These are phyloP conservation scores for Perithous albicinctus DNA, from an alignment of 2,888 invertebrate genomes.

Conservation along the genomic window DNA sequence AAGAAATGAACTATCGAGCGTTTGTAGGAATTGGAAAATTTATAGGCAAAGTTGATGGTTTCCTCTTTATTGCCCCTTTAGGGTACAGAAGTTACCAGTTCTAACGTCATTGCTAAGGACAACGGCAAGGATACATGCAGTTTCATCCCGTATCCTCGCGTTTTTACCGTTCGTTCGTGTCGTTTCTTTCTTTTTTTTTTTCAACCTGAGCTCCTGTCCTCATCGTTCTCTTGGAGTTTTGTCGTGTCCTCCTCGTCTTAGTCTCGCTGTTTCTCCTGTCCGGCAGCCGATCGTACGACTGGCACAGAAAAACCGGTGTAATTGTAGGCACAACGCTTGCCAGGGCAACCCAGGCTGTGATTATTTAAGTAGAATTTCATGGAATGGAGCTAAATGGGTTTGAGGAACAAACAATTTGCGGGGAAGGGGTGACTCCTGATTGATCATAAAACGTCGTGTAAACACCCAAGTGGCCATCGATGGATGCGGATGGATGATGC, in stretches of 20 bases:
- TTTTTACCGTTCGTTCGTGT: neutral
- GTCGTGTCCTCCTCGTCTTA: slow-evolving; percentile 25
- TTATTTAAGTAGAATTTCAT: slow-evolving; percentile 84
- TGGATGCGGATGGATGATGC: slow-evolving; percentile 37
- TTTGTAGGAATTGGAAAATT: neutral
- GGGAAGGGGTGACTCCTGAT: slow-evolving; percentile 77
- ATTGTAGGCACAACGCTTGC: slow-evolving; percentile 77
- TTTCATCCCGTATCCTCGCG: neutral
- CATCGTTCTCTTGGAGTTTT: slow-evolving; percentile 19
- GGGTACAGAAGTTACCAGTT: neutral
- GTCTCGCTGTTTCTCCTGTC: slow-evolving; percentile 17
- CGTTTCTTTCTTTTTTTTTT: neutral
- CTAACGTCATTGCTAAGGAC: neutral
- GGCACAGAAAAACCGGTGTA: slow-evolving; percentile 71
- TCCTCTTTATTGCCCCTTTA: neutral
- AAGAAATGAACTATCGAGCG: slow-evolving; percentile 9
- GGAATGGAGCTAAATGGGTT: slow-evolving; percentile 83
- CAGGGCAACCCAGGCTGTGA: slow-evolving; percentile 77
- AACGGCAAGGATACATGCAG: slow-evolving; percentile 10
- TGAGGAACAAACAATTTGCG: slow-evolving; percentile 84
- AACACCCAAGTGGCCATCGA: slow-evolving; percentile 55
- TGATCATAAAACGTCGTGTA: slow-evolving; percentile 78
- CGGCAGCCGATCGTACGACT: slow-evolving; percentile 59
- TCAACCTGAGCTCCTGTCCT: neutral
- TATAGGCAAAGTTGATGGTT: neutral